Percentiles rank a stretch among this genome's conserved stretches.
Evolutionary conservation across 2,113 vertebrate species (phyloP).

Genomic region (Piliocolobus tephrosceles): DNA sequence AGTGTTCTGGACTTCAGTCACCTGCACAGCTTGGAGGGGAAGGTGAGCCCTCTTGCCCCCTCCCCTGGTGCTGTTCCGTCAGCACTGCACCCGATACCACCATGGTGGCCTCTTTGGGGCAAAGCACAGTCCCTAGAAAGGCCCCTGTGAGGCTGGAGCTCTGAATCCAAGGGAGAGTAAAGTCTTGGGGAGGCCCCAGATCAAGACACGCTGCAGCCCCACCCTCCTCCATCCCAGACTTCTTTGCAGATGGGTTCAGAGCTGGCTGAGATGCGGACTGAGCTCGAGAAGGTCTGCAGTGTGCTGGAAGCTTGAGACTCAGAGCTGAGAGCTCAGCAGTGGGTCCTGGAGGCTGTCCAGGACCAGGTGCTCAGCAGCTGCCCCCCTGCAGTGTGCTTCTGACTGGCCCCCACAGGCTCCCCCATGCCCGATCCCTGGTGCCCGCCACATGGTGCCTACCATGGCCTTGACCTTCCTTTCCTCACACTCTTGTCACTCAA

Average conservation of each 20-base stretch:
- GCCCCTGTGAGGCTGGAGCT: not conserved
- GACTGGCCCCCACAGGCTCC: not conserved
- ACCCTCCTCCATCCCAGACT: conserved; percentile 35
- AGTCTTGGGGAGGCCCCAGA: not conserved
- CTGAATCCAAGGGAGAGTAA: not conserved
- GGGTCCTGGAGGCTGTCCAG: conserved; percentile 44
- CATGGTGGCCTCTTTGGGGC: not conserved
- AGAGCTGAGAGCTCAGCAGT: conserved; percentile 60
- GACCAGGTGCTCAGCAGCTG: conserved; percentile 43
- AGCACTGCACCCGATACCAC: not conserved
- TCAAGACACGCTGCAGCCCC: not conserved
- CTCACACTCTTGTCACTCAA: not conserved
- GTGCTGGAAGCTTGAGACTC: conserved; percentile 59
- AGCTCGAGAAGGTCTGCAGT: conserved; percentile 76
- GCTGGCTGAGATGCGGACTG: conserved; percentile 57
- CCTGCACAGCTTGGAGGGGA: not conserved
- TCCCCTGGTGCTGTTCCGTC: not conserved
- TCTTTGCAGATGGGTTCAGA: conserved; percentile 64
- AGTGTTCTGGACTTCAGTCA: not conserved
- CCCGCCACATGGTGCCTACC: too few species aligned
- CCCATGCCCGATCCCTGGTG: not conserved
- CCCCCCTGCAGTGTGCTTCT: not conserved
- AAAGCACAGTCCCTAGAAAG: not conserved
- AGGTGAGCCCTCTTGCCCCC: not conserved
- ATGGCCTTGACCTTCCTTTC: not conserved